Base-by-base conservation (phyloP, 2,888 invertebrate species). In the Acutogordius australiensis region DNA sequence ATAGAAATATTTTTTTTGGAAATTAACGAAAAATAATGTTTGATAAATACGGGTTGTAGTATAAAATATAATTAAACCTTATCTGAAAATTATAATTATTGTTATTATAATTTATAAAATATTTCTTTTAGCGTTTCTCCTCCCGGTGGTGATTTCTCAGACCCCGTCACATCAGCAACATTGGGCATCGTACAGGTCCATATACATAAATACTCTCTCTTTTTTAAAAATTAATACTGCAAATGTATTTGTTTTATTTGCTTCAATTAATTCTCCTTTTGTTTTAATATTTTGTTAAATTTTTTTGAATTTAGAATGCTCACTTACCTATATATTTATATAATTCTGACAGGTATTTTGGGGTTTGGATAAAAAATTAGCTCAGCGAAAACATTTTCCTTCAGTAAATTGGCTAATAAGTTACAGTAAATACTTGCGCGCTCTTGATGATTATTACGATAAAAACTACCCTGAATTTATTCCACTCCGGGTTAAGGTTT, bases 321-420 rank as follows among this genome's bases (percentile, higher is more conserved):
- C n/a, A n/a, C n/a, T n/a, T n/a, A n/a, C n/a, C n/a, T n/a, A n/a
- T n/a, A n/a, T n/a, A n/a, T n/a, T n/a, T n/a, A n/a, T n/a, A n/a
- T n/a, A n/a, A n/a, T n/a, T n/a, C n/a, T 37, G 8, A 23, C 65
- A 67, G 65, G 94, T 94, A 74, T 94, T 94, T 77, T 94, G 94
- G 94, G 94, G 94, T 63, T 76, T 94, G 69, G 94, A 94, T 75
- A 97, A 94, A 75, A 94, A 91, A 71, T 78, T 94, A 63, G 94
- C 94, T 1, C 97, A 99, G 76, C 79, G 97, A 66, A 97, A 97
- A 73, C 97, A 97, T 76, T 97, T 97, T 79, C 97, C 97, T 63
- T 90, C 91, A 66, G 88, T 97, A 76, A 99, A 97, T 76, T 99
- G 97, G 97, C 81, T 97, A 67, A 94, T 97, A 73, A 91, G 90